Percentiles rank a stretch among this genome's conserved stretches.
Evolutionary conservation across 35 echinoderm and acorn worm species (phyloP).

Genomic region (Ophioderma brevispina): DNA sequence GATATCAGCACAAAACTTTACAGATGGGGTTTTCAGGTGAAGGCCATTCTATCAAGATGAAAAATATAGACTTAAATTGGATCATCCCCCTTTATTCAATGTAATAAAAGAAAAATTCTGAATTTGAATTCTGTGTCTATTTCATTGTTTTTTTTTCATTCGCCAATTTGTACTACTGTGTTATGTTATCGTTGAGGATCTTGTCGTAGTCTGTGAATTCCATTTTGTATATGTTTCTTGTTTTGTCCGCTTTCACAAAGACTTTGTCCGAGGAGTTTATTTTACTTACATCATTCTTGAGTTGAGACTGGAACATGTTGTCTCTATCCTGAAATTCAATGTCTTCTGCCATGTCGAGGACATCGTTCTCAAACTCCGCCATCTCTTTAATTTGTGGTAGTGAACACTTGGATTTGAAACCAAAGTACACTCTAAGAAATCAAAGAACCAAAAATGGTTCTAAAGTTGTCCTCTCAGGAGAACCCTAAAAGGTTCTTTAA

Average conservation of each 20-base stretch:
- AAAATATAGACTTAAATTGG: too few relatives aligned
- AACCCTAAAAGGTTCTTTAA: too few relatives aligned
- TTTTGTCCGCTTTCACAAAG: conserved; percentile 7
- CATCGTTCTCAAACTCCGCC: conserved; percentile 48
- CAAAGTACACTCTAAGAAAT: neutral
- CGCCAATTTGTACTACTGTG: neutral
- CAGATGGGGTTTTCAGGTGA: too few relatives aligned
- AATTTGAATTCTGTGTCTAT: neutral
- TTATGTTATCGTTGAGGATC: neutral
- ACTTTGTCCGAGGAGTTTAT: neutral
- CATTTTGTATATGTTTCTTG: conserved; percentile 13
- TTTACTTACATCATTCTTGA: neutral
- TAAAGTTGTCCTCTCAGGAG: too few relatives aligned
- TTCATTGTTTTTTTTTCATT: neutral
- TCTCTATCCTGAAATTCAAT: conserved; percentile 24
- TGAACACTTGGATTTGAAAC: conserved; percentile 43
- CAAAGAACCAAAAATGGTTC: too few relatives aligned
- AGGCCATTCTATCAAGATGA: too few relatives aligned
- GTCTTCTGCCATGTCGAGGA: conserved; percentile 38
- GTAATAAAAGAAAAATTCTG: too few relatives aligned
- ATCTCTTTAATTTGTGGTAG: conserved; percentile 57
- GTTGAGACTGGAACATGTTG: conserved; percentile 17
- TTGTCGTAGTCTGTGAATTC: neutral
- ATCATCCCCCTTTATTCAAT: too few relatives aligned
- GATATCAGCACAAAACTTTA: too few relatives aligned